Base-by-base conservation (phyloP, 2,888 invertebrate genomes). In the Colletes collaris region DNA sequence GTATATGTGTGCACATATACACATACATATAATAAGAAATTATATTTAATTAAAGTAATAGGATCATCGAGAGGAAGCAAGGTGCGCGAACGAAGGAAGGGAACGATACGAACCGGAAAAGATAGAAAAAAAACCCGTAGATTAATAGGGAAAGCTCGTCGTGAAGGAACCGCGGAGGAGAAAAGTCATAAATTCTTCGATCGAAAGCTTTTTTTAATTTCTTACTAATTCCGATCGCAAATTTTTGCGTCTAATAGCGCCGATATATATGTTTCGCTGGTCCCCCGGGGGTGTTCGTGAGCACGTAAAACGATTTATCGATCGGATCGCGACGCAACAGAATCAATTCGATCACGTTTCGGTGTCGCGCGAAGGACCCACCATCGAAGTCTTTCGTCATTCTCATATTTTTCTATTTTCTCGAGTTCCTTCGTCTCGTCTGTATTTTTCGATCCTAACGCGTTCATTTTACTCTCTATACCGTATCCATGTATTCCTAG, bases 11-110 rank as follows among this genome's bases (percentile, higher is more conserved):
- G 77, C 81, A 76, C 71, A 82, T 76, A 82, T 76, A 79, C 83
- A 86, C 79, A 81, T 79, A 81, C 79, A 81, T 79, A 81, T 83
- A 85, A 84, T 84, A 79, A 82, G 78, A 89, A 88, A 83, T 84
- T 87, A 87, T 88, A 88, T 87, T 90, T 88, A 88, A 87, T 83
- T 88, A 87, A 87, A 62, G 63, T 74, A 56, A 56, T 85, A 86
- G 81, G n/a, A 83, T 85, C 86, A 83, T 85, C 67, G 76, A 76
- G 35, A 62, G 49, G 76, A 80, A 78, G 85, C 67, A 58, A 67
- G 49, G 72, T 50, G 77, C n/a, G 65, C 62, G 65, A 80, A 46
- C 40, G 65, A 62, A 59, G 19, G 53, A 52, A 27, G 55, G 59
- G n/a, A 44, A 53, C 52, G 44, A 35, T 2, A 53, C 49, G 69